Base-by-base conservation (phyloP, 2,797 vertebrate species). In the Pangasius krempfi region DNA sequence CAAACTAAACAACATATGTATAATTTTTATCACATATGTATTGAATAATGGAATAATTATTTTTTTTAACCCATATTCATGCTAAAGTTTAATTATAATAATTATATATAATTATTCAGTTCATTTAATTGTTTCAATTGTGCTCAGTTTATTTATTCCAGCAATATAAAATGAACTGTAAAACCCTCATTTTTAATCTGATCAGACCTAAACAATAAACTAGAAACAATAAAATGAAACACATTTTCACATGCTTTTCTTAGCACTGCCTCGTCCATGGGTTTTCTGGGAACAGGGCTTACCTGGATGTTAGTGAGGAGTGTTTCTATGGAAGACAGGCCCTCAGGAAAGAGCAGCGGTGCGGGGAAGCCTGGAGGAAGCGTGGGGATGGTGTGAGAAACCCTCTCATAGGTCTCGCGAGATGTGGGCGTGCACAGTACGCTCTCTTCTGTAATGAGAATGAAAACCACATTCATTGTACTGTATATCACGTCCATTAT, bases 271-370 rank as follows among this genome's bases (percentile, higher is more conserved):
- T 30, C 2, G 3, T 22, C 16, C 56, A 56, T 20, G 56, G 20
- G 54, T 12, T 37, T 86, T 82, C 88, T 25, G 25, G 12, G 47
- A 76, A 84, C 27, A 52, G 68, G 3, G 22, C 94, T 95, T 95
- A 99, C 98, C 98, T 99, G 98, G 95, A 99, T 99, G 94, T 99
- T 99, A 90, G 98, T 99, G 94, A 99, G 97, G 92, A 99, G 97
- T 82, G 98, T 99, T 97, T 99, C 98, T 96, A 99, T 99, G 94
- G 98, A 99, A 94, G 98, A 99, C 96, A 99, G 91, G 94, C 98
- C 98, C 95, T 99, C 98, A 75, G 98, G 98, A 95, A 99, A 99
- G 94, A 99, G 97, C 94, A 99, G 97, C 93, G 98, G 97, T 95
- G 98, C 95, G 90, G 98, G 97, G 93, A 99, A 98, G 92, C 98